A percentile compares a stretch with the other conserved stretches of the same genome.
Conservation (phyloP, 2,888 invertebrate genomes). For the Xanthorhoe spadicearia region DNA sequence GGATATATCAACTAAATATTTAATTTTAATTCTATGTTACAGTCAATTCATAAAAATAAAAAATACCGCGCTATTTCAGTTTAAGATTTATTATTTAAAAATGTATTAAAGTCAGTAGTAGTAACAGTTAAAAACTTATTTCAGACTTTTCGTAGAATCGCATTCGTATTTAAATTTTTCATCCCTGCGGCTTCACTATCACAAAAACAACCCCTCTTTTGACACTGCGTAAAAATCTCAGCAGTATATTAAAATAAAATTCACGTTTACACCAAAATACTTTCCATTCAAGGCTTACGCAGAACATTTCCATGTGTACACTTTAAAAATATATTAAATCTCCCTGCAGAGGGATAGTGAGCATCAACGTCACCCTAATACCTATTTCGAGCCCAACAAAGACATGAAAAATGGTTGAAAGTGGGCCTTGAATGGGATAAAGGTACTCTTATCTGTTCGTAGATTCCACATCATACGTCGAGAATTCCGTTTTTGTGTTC, state of each 20-base stretch:
- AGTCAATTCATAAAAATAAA: no score
- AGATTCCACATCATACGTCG: constrained; percentile 65
- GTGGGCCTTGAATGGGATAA: constrained; percentile 76
- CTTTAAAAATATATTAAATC: constrained; percentile 62
- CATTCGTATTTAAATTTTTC: constrained; percentile 11
- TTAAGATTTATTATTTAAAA: no score
- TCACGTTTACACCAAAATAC: constrained; percentile 25
- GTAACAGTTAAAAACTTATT: no score
- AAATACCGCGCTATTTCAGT: no score
- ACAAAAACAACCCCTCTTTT: constrained; percentile 16
- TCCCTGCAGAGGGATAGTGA: constrained; percentile 62
- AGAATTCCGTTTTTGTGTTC: constrained; percentile 52
- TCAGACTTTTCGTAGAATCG: no score
- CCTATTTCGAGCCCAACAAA: constrained; percentile 74
- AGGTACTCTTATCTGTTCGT: constrained; percentile 75
- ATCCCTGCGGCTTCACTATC: constrained; percentile 3
- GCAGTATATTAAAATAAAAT: constrained; percentile 30
- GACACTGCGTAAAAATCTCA: constrained; percentile 12
- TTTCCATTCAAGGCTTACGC: constrained; percentile 27
- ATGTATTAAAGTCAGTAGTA: no score
- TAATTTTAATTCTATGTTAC: no score
- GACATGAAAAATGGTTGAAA: constrained; percentile 79
- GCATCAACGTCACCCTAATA: constrained; percentile 68
- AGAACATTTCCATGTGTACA: constrained; percentile 42
- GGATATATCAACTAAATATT: no score